A percentile compares a stretch with the other conserved stretches of the same genome.
These are phyloP conservation scores for Florisuga fusca DNA, from an alignment of 2,797 vertebrate genomes.

Conservation along the genomic window DNA sequence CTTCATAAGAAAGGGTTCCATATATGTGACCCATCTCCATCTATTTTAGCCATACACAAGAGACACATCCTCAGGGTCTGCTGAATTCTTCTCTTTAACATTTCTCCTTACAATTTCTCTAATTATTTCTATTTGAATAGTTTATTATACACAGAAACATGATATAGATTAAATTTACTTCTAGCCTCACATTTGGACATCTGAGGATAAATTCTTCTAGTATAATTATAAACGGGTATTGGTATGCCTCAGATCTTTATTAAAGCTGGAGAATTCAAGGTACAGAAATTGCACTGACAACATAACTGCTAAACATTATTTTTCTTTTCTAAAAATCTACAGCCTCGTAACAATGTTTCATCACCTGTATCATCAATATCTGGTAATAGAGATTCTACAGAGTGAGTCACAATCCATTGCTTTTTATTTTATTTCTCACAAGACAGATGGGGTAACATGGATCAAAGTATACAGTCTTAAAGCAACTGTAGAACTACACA, in stretches of 20 bases:
- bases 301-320: not conserved
- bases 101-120: not conserved
- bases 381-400: not conserved
- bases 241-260: not conserved
- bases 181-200: not conserved
- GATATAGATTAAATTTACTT: not conserved
- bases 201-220: not conserved
- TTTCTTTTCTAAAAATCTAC: not conserved
- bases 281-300: not conserved
- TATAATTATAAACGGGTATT: not conserved
- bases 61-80: not conserved
- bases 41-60: not conserved
- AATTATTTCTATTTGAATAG: not conserved
- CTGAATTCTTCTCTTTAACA: not conserved
- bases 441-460: not conserved
- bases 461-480: not conserved
- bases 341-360: not conserved
- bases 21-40: rapidly evolving
- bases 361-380: not conserved
- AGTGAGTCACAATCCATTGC: not conserved
- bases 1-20: not conserved
- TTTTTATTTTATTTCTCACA: not conserved
- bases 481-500: not conserved
- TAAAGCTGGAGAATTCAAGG: not conserved
- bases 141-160: not conserved